Evolutionary conservation across 2,113 vertebrate species (phyloP).

Genomic region (Helogale parvula): DNA sequence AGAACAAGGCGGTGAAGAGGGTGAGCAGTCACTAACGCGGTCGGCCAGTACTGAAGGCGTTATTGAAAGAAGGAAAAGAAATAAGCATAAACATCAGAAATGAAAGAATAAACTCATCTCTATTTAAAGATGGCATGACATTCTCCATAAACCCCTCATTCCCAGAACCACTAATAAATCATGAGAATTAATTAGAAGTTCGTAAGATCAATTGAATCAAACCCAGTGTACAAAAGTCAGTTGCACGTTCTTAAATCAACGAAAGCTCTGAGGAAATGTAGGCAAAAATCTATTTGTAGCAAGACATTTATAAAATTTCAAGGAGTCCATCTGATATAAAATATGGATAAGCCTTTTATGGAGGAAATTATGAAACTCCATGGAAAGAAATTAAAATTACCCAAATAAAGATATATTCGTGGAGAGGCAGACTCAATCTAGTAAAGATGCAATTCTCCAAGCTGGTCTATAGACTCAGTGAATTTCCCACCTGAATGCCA

Average conservation of each 20-base stretch:
- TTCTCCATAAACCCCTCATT: background rate
- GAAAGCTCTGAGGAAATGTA: background rate
- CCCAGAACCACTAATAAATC: background rate
- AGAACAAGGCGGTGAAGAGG: background rate
- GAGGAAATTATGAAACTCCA: background rate
- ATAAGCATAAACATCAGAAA: background rate
- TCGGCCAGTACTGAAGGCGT: rapidly evolving
- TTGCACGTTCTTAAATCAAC: background rate
- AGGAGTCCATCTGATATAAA: background rate
- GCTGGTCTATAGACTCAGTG: background rate
- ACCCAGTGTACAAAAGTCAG: background rate
- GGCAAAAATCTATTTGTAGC: background rate
- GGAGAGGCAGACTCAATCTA: background rate
- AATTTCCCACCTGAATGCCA: background rate
- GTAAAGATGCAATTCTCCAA: background rate
- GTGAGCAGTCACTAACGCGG: rapidly evolving
- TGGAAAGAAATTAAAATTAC: background rate
- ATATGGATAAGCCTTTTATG: background rate
- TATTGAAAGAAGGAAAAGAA: background rate
- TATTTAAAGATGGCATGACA: background rate
- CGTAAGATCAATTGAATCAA: background rate
- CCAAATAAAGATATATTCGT: background rate
- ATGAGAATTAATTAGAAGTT: background rate
- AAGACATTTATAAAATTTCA: background rate
- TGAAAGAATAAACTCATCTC: background rate